Base-by-base conservation (phyloP, 2,113 vertebrate genomes). In the Forbesichthys agassizii region DNA sequence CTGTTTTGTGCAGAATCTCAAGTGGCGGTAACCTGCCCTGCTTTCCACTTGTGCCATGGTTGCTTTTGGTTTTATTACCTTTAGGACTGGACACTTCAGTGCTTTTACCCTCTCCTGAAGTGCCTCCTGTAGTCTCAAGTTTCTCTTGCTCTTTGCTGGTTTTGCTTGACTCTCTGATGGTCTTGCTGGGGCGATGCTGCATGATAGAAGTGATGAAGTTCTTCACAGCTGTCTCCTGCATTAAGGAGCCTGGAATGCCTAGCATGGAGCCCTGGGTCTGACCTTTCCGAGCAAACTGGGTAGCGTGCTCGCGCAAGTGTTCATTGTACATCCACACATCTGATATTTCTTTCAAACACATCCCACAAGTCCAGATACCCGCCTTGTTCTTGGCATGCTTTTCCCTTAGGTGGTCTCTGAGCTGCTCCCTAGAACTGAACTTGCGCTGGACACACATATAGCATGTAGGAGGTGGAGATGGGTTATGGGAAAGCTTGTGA, bases 301-400 rank as follows among this genome's bases (percentile, higher is more conserved):
- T 94, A 58, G 98, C 97, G 0, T 99, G 98, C 9, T 98, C 97
- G 12, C 96, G 90, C 9, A 99, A 87, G 71, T 99, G 98, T 75
- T 98, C 96, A 0, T 99, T 99, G 88, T 98, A 98, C 97, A 98
- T 97, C 97, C 97, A 99, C 16, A 99, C 93, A 0, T 98, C 96
- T 0, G 96, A 94, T 75, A 97, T 97, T 88, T 97, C 96, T 88
- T 96, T 95, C 74, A 98, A 90, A 76, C 98, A 99, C 97, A 99
- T 99, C 14, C 97, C 98, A 0, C 98, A 99, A 11, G 95, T 95
- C 98, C 98, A 99, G 36, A 96, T 91, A 1, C 96, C 96, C 0
- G 93, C 94, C 70, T 95, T 94, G 88, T 97, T 95, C 79, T 95
- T 96, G 64, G 92, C 92, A 0, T 99, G 98, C 75, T 96, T 98